phyloP scores from a whole-genome alignment of 2,113 vertebrate species.

The Malurus melanocephalus region DNA sequence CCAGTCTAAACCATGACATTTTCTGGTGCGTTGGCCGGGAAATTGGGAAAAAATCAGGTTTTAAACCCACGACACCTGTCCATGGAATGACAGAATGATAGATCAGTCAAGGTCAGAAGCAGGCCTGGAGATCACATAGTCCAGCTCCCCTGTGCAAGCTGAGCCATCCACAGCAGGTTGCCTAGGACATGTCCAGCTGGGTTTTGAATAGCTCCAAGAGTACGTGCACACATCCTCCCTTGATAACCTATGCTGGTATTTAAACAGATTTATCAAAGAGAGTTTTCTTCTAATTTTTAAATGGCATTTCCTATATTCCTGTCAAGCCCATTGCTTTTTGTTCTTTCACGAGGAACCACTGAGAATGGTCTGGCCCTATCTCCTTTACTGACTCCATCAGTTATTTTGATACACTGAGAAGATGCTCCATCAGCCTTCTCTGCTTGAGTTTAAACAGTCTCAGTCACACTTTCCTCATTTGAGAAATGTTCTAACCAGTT shows the following conservation, averaged over 20 bases:
- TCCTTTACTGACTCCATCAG: background rate
- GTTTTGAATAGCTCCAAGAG: background rate
- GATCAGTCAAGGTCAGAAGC: fast-evolving
- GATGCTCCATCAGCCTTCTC: background rate
- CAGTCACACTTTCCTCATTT: background rate
- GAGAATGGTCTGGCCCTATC: background rate
- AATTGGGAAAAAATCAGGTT: too few relatives aligned
- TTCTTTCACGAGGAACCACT: background rate
- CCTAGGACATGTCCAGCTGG: background rate
- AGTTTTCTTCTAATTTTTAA: background rate
- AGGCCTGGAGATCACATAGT: background rate
- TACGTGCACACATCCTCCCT: background rate
- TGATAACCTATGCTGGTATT: background rate
- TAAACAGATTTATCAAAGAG: background rate
- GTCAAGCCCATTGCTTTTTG: background rate
- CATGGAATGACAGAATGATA: background rate
- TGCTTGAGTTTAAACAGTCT: background rate
- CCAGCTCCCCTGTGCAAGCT: background rate
- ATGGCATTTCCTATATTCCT: background rate
- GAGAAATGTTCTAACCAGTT: background rate
- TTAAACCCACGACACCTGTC: background rate
- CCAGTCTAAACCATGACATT: too few relatives aligned
- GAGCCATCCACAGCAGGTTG: background rate
- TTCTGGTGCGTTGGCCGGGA: too few relatives aligned
- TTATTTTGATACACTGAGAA: background rate